Base-by-base conservation (phyloP, 2,797 vertebrate species). In the Crypturellus tataupa region DNA sequence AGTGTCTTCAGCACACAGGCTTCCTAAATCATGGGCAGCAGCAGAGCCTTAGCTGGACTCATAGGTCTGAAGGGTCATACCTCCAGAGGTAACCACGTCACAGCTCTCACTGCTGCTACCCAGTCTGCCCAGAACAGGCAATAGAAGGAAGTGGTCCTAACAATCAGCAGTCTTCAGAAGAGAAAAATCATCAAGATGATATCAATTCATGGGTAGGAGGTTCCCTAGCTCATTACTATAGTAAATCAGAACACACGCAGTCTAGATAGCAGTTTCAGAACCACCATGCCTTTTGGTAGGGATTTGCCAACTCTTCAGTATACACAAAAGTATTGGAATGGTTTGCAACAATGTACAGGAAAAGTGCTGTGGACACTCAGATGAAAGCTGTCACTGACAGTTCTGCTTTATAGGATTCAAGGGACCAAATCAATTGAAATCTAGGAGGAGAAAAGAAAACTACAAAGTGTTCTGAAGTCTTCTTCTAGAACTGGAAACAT, bases 171-270 rank as follows among this genome's bases (percentile, higher is more conserved):
- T 7, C 29, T 39, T 17, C 47, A n/a, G 21, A 82, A 85, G 12
- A 76, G 2, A 31, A 82, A 82, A 49, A 35, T 63, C 42, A 63
- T 58, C 13, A 42, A 16, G 37, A 53, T 53, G 21, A 60, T 19
- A 24, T 1, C 40, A 33, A 60, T 3, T 42, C 24, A 7, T 21
- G 16, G 67, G 2, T 12, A 15, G n/a, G 37, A 17, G 3, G 1
- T 23, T 71, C 16, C 24, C 33, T 49, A 53, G 59, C 31, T 12
- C 16, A 9, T 9, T 23, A 56, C 18, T 13, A 59, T 53, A 78
- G 24, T 44, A 40, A 78, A 24, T 15, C 31, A 64, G 15, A 21
- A 75, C n/a, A 19, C 12, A 24, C 9, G 1, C 53, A 15, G 9
- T 73, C 15, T 42, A 16, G 2, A 0, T 4, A 46, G 5, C 4